These are phyloP conservation scores for Solenopsis fugax DNA, from an alignment of 1,140 invertebrate species.

Conservation along the genomic window DNA sequence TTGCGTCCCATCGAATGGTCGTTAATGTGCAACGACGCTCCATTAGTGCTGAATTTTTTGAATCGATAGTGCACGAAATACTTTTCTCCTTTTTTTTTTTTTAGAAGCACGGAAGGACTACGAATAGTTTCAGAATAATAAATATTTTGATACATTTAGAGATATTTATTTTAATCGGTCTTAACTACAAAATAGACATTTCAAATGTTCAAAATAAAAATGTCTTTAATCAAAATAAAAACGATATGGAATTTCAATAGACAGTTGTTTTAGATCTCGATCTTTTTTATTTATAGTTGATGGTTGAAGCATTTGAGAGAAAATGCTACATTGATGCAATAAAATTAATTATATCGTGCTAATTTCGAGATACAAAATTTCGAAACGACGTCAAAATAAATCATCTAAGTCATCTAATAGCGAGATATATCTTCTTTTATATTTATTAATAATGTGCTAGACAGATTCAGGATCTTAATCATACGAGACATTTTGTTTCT, in stretches of 20 bases:
- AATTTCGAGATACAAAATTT: background rate
- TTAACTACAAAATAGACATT: background rate
- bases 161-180: background rate
- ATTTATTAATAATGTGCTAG: background rate
- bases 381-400: background rate
- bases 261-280: background rate
- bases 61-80: background rate
- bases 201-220: conserved; percentile 11
- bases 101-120: background rate
- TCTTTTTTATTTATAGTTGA: background rate
- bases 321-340: background rate
- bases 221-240: background rate
- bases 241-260: background rate
- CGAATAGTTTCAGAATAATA: background rate
- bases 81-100: background rate
- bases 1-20: conserved; percentile 24
- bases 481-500: background rate
- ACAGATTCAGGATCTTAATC: conserved; percentile 7
- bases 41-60: conserved; percentile 34
- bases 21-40: conserved; percentile 43
- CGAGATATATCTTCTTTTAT: background rate
- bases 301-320: background rate
- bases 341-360: conserved; percentile 26
- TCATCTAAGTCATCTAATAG: too few relatives aligned
- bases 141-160: background rate